A percentile compares a stretch with the other conserved stretches of the same genome.
These are phyloP conservation scores for Elgonia sp. DNA, from an alignment of 2,888 invertebrate species.

Conservation along the genomic window DNA sequence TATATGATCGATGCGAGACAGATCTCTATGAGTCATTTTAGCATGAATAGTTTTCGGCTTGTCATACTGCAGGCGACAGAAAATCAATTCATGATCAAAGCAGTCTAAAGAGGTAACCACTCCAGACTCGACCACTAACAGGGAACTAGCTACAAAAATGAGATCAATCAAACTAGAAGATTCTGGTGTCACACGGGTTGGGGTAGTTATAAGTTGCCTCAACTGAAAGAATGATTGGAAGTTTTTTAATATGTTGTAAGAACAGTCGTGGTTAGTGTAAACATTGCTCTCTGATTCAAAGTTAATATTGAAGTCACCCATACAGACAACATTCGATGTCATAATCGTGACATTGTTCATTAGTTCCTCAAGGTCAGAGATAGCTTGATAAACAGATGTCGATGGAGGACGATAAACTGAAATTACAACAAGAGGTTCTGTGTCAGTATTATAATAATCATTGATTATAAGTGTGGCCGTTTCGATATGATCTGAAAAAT, in stretches of 20 bases:
- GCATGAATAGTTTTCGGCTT: background rate
- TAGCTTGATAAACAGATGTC: background rate
- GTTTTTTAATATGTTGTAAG: background rate
- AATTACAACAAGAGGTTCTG: constrained; percentile 2
- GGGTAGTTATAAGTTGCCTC: background rate
- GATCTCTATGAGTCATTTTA: constrained; percentile 4
- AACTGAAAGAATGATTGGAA: background rate
- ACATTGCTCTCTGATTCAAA: background rate
- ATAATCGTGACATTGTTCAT: background rate
- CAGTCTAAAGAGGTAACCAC: background rate
- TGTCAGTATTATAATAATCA: background rate
- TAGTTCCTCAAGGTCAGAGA: background rate
- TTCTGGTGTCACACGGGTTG: background rate
- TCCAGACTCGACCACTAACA: background rate
- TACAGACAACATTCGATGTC: background rate
- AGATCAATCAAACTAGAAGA: constrained; percentile 1
- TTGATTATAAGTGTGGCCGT: background rate
- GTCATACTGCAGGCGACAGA: background rate
- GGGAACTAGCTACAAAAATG: background rate
- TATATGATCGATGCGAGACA: background rate
- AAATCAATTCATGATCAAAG: constrained; percentile 18
- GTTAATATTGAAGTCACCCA: constrained; percentile 21
- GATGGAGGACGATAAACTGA: constrained; percentile 4
- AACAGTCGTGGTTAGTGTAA: too few relatives aligned
- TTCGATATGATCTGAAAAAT: constrained; percentile 16